phyloP scores from a whole-genome alignment of 2,797 vertebrate genomes.

The Nyctalus aviator region DNA sequence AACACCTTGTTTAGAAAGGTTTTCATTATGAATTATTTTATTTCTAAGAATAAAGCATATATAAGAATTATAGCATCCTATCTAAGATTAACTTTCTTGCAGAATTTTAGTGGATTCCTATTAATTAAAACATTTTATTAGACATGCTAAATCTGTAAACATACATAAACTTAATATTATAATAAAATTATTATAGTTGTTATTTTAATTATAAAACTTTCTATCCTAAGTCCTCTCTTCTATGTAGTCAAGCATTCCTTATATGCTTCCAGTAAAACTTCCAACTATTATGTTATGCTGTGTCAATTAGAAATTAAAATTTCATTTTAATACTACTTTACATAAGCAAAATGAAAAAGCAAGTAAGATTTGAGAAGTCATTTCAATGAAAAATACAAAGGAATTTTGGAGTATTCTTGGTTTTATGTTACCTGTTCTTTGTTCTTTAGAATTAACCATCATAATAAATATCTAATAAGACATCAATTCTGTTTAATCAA shows the following conservation, averaged over 20 bases:
- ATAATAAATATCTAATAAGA: neutral
- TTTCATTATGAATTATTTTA: neutral
- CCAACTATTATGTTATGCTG: neutral
- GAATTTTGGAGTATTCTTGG: neutral
- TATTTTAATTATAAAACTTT: neutral
- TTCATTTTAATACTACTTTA: conserved; percentile 6
- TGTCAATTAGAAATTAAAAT: neutral
- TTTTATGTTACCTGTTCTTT: neutral
- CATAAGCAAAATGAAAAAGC: neutral
- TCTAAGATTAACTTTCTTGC: neutral
- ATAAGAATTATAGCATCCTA: neutral
- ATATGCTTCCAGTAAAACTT: neutral
- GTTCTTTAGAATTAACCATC: neutral
- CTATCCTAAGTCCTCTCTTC: neutral
- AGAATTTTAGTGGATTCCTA: neutral
- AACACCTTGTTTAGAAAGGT: neutral
- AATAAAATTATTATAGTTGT: neutral
- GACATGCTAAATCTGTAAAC: neutral
- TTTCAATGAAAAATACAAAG: neutral
- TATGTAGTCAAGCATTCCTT: neutral
- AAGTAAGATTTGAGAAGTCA: neutral
- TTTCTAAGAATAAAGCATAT: neutral
- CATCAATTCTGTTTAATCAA: neutral
- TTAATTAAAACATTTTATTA: neutral
- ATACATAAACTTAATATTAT: neutral